Conservation (phyloP, 2,113 vertebrate species). For the Accipiter cooperii region DNA sequence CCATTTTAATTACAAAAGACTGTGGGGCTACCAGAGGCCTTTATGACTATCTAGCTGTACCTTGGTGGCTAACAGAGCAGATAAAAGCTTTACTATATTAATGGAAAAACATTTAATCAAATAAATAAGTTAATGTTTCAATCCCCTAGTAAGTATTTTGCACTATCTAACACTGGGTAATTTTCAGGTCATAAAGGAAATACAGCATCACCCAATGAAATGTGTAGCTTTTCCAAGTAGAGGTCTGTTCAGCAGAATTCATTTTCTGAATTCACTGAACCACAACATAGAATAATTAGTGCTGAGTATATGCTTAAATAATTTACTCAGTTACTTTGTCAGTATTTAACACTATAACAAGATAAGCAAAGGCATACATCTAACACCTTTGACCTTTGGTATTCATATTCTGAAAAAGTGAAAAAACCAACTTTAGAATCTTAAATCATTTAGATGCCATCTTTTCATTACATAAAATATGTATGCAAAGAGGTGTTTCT, state of each 20-base stretch:
- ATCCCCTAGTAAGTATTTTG: no score
- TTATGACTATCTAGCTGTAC: background rate
- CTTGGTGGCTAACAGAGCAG: background rate
- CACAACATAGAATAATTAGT: background rate
- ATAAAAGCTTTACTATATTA: background rate
- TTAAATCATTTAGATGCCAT: background rate
- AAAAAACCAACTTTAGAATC: background rate
- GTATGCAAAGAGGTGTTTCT: background rate
- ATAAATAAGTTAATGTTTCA: background rate
- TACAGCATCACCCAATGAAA: background rate
- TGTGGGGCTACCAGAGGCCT: background rate
- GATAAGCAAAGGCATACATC: background rate
- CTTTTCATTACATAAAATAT: background rate
- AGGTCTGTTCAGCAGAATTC: background rate
- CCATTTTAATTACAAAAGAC: background rate
- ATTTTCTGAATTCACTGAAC: background rate
- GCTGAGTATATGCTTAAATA: background rate
- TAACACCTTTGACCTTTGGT: background rate
- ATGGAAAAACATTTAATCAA: background rate
- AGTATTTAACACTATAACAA: background rate
- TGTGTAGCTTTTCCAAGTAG: background rate
- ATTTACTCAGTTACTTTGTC: background rate
- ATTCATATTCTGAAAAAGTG: background rate
- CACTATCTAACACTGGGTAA: background rate
- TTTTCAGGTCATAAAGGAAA: background rate